These are phyloP conservation scores for Helicolenus hilgendorfi DNA, from an alignment of 2,797 vertebrate genomes.

Conservation along the genomic window DNA sequence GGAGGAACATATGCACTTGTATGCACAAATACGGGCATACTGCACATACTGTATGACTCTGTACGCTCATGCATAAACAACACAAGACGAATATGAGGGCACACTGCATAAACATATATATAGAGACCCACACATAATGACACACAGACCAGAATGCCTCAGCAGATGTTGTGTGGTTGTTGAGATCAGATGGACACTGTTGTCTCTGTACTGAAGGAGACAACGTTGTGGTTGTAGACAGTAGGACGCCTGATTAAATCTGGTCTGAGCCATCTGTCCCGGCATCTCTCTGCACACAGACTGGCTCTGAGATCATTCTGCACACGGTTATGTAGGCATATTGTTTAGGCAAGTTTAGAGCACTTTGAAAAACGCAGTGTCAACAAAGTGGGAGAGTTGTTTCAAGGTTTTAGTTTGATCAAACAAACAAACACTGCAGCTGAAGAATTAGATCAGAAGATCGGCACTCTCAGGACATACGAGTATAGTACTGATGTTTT, in stretches of 20 bases:
- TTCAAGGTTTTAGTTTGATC: neutral
- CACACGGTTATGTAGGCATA: neutral
- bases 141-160: slow-evolving; percentile 38
- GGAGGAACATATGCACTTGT: slow-evolving; percentile 2
- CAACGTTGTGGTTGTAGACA: slow-evolving; percentile 54
- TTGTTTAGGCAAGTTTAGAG: neutral
- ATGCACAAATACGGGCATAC: neutral
- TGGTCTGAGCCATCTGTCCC: slow-evolving; percentile 75
- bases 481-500: neutral
- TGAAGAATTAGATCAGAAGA: neutral
- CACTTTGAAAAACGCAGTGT: slow-evolving; percentile 2
- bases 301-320: slow-evolving; percentile 8
- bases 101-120: neutral
- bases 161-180: slow-evolving; percentile 73
- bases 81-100: neutral
- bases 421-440: neutral
- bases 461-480: neutral
- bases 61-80: neutral
- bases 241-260: slow-evolving; percentile 64
- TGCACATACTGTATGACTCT: neutral
- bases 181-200: slow-evolving; percentile 70
- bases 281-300: slow-evolving; percentile 32
- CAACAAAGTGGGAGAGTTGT: neutral
- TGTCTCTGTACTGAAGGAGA: slow-evolving; percentile 53
- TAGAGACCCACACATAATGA: neutral